phyloP scores from a whole-genome alignment of 2,888 invertebrate species.

The Timema podura region DNA sequence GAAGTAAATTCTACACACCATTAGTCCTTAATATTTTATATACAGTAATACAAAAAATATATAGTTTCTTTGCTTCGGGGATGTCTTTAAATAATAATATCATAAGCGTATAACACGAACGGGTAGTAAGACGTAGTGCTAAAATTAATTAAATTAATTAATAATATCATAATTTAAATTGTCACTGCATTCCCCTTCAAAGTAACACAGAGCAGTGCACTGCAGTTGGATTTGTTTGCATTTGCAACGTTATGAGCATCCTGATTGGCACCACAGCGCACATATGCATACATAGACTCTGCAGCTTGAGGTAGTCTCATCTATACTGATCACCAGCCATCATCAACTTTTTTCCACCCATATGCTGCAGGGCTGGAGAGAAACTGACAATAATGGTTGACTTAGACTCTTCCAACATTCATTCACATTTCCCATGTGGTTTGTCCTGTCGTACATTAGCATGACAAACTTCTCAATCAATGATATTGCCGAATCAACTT shows the following conservation, averaged over 20 bases:
- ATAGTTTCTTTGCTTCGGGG: too few relatives aligned
- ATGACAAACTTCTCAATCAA: not conserved
- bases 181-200: not conserved
- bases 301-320: not conserved
- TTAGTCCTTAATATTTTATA: too few relatives aligned
- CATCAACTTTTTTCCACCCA: slow-evolving; percentile 2
- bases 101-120: too few relatives aligned
- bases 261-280: slow-evolving; percentile 2
- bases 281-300: not conserved
- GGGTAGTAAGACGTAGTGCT: too few relatives aligned
- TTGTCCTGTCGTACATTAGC: not conserved
- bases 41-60: too few relatives aligned
- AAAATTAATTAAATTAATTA: too few relatives aligned
- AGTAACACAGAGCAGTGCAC: not conserved
- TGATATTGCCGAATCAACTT: not conserved
- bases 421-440: not conserved
- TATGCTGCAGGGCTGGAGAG: not conserved
- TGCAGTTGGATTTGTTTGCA: not conserved
- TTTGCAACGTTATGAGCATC: not conserved
- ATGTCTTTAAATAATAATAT: too few relatives aligned
- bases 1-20: too few relatives aligned
- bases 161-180: not conserved
- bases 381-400: not conserved
- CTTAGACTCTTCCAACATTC: not conserved
- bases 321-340: not conserved